Conservation (phyloP, 2,113 vertebrate genomes). For the Salvator merianae region DNA sequence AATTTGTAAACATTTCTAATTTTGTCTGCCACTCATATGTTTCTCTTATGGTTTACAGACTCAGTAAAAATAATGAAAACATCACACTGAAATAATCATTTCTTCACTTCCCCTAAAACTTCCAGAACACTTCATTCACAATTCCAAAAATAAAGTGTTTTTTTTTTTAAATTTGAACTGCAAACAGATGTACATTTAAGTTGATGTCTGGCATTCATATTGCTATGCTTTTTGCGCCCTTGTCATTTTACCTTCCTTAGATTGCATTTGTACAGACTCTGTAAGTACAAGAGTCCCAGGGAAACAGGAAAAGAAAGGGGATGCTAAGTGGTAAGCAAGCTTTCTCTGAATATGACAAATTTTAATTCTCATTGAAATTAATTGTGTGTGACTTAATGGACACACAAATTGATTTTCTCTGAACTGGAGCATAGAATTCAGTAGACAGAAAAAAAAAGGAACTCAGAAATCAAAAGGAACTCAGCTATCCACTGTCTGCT, state of each 20-base stretch:
- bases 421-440: background rate
- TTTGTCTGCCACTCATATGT: background rate
- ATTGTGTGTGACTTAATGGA: background rate
- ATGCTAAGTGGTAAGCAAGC: background rate
- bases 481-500: background rate
- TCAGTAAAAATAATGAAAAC: background rate
- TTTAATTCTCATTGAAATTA: background rate
- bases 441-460: too few species aligned
- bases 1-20: background rate
- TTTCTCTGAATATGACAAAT: background rate
- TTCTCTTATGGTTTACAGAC: background rate
- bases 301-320: background rate
- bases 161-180: slow-evolving; percentile 13
- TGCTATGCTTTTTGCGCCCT: background rate
- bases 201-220: background rate
- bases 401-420: background rate
- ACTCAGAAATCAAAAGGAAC: background rate
- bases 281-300: background rate
- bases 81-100: background rate
- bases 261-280: background rate
- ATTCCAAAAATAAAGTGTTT: background rate
- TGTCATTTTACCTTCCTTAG: background rate
- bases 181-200: slow-evolving; percentile 7
- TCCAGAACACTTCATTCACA: background rate
- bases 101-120: slow-evolving; percentile 5